These are phyloP conservation scores for Streblospio benedicti DNA, from an alignment of 1,140 invertebrate species.

Conservation along the genomic window DNA sequence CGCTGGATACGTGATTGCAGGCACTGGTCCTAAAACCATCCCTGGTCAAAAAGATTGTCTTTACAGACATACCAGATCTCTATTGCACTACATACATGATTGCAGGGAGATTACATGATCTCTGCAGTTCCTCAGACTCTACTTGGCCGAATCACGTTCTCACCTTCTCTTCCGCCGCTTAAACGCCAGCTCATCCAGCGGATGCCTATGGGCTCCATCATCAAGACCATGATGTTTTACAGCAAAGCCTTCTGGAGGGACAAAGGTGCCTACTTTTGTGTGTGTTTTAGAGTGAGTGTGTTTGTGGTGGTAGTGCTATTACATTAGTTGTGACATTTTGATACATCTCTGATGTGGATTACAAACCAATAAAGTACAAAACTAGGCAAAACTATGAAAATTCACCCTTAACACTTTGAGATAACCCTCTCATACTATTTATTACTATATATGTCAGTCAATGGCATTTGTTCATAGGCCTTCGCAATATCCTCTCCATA, in stretches of 20 bases:
- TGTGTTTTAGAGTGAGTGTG: not conserved
- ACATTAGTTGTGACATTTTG: not conserved
- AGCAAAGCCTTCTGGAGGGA: constrained; percentile 40
- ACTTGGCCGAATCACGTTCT: constrained; percentile 43
- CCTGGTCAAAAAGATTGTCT: too few relatives aligned
- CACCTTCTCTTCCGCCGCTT: constrained; percentile 34
- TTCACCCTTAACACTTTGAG: not conserved
- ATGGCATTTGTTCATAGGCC: not conserved
- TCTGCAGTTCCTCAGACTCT: constrained; percentile 37
- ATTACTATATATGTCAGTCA: not conserved
- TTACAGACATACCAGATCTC: too few relatives aligned
- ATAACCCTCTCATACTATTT: not conserved
- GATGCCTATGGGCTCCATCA: constrained; percentile 43
- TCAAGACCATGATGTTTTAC: constrained; percentile 45
- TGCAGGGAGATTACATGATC: constrained; percentile 38
- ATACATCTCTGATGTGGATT: not conserved
- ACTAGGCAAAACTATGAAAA: not conserved
- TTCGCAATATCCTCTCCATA: not conserved
- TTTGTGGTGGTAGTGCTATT: not conserved
- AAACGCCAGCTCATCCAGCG: constrained; percentile 42
- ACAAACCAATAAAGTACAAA: not conserved
- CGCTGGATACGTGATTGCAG: too few relatives aligned
- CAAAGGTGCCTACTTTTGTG: constrained; percentile 25
- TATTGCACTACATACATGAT: too few relatives aligned
- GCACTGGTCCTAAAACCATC: too few relatives aligned